Evolutionary conservation across 2,888 invertebrate species (phyloP).

Genomic region (Mesorhabditis spiculigera): DNA sequence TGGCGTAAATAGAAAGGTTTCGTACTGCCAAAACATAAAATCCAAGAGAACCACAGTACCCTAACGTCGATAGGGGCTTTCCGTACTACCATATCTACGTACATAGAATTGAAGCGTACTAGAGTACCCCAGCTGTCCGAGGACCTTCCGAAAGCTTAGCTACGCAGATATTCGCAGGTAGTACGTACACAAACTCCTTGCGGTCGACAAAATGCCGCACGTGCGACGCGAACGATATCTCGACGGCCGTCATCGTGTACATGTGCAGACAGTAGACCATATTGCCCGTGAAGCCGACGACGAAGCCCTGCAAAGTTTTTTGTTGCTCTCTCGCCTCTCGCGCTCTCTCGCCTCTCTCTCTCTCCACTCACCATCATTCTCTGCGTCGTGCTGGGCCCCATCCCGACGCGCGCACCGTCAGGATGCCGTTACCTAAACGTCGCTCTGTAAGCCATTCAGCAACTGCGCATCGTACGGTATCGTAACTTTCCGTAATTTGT

Average conservation of each 20-base stretch:
- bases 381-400: constrained; percentile 19
- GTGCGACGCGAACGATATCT: constrained; percentile 84
- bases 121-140: too few relatives aligned
- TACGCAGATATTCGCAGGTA: not conserved
- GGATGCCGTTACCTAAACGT: constrained; percentile 11
- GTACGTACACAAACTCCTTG: constrained; percentile 69
- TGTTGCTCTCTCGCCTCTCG: constrained; percentile 72
- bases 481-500: not conserved
- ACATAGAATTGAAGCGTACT: too few relatives aligned
- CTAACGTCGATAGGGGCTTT: too few relatives aligned
- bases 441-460: too few relatives aligned
- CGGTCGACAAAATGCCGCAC: constrained; percentile 94
- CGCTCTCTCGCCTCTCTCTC: not conserved
- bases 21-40: too few relatives aligned
- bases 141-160: too few relatives aligned
- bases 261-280: constrained; percentile 90
- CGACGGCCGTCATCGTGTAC: constrained; percentile 78
- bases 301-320: constrained; percentile 72
- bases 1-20: too few relatives aligned
- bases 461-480: not conserved
- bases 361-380: constrained; percentile 16
- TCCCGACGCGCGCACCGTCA: constrained; percentile 24
- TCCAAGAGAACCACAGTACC: too few relatives aligned
- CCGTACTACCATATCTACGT: too few relatives aligned
- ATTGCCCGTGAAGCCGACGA: constrained; percentile 83